Percentiles rank a stretch among this genome's conserved stretches.
Evolutionary conservation across 1,140 invertebrate species (phyloP).

Genomic region (Zaprionus davidi): DNA sequence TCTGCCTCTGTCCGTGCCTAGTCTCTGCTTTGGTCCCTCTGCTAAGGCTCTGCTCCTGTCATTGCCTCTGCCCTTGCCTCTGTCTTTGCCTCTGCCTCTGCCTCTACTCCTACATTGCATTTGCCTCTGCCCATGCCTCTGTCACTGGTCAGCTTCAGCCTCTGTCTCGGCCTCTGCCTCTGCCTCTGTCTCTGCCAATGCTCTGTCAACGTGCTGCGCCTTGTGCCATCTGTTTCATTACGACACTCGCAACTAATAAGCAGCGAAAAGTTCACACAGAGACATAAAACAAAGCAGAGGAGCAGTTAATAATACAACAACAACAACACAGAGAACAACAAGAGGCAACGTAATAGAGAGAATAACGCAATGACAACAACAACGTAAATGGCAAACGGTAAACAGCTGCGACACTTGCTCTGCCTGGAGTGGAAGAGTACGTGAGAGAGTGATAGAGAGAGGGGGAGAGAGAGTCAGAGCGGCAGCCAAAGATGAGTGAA

Average conservation of each 20-base stretch:
- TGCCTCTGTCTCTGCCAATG: not conserved
- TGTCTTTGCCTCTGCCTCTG: not conserved
- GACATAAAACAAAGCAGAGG: slow-evolving; percentile 48
- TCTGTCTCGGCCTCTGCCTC: not conserved
- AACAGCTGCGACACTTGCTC: slow-evolving; percentile 43
- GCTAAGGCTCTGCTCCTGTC: not conserved
- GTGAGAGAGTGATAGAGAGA: not conserved
- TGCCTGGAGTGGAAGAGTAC: not conserved
- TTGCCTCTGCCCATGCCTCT: not conserved
- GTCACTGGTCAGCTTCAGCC: not conserved
- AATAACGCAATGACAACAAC: slow-evolving; percentile 46
- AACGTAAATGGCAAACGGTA: slow-evolving; percentile 54
- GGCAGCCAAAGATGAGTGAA: slow-evolving; percentile 38
- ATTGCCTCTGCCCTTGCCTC: not conserved
- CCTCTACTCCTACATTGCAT: not conserved
- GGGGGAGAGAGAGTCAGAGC: not conserved
- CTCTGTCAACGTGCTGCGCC: not conserved
- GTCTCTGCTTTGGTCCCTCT: not conserved
- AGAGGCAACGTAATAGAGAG: slow-evolving; percentile 15
- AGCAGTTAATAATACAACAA: slow-evolving; percentile 62
- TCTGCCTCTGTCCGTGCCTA: not conserved
- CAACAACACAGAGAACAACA: slow-evolving; percentile 9
- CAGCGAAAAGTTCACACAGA: slow-evolving; percentile 64
- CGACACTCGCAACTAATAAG: slow-evolving; percentile 58
- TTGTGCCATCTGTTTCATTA: slow-evolving; percentile 59